A percentile compares a stretch with the other conserved stretches of the same genome.
Evolutionary conservation across 2,113 vertebrate genomes (phyloP).

Genomic region (Cepphus grylle): DNA sequence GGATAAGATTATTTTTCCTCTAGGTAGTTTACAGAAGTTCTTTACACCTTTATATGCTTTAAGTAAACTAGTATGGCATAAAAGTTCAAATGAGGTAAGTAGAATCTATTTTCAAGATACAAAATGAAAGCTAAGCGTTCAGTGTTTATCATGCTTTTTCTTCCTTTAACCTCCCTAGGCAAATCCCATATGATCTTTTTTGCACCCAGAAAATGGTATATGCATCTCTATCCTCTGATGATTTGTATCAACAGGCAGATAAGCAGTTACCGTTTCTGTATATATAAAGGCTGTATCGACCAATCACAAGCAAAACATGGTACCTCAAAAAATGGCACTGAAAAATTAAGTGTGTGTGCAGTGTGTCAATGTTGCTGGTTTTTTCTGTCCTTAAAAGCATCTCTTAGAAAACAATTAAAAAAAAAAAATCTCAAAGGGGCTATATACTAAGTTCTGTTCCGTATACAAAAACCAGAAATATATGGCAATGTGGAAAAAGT

Average conservation of each 20-base stretch:
- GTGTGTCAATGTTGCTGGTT: rapidly evolving
- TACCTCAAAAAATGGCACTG: not conserved
- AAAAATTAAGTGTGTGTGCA: not conserved
- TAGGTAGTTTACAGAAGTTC: not conserved
- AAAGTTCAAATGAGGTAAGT: not conserved
- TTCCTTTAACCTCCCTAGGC: not conserved
- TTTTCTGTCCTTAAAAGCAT: not conserved
- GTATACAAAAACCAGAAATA: not conserved
- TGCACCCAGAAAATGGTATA: not conserved
- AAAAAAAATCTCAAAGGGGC: not conserved
- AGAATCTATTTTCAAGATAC: not conserved
- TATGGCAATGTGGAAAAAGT: not conserved
- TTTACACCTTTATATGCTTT: not conserved
- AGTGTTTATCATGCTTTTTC: not conserved
- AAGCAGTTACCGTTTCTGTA: not conserved
- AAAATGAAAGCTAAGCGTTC: rapidly evolving
- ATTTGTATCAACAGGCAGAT: not conserved
- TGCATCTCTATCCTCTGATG: not conserved
- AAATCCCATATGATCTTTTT: not conserved
- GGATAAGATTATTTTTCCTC: not conserved
- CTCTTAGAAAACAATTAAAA: not conserved
- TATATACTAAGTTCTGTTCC: not conserved
- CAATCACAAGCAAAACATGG: not conserved
- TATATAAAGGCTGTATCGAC: not conserved
- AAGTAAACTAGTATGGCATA: not conserved